Conservation (phyloP, 2,888 invertebrate genomes). For the Andrena praecox region DNA sequence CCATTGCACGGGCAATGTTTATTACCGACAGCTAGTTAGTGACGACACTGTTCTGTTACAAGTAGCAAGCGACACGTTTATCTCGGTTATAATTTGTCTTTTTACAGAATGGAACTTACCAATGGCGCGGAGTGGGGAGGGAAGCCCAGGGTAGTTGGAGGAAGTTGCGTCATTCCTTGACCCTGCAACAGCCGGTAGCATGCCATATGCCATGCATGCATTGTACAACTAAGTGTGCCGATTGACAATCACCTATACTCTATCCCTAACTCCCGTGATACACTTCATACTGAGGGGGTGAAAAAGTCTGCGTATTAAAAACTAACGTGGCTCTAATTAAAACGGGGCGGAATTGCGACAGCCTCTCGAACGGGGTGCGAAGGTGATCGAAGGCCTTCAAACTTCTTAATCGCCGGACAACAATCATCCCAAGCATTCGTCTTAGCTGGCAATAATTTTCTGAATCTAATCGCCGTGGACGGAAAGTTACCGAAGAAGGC, state of each 20-base stretch:
- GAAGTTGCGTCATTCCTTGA: slow-evolving; percentile 85
- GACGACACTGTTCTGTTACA: slow-evolving; percentile 25
- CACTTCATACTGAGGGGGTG: background rate
- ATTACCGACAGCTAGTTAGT: slow-evolving; percentile 17
- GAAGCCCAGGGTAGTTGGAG: slow-evolving; percentile 81
- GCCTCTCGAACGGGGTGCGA: background rate
- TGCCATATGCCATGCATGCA: slow-evolving; percentile 81
- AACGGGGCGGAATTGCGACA: background rate
- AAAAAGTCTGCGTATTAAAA: background rate
- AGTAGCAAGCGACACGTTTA: slow-evolving; percentile 18
- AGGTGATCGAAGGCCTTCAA: slow-evolving; percentile 3
- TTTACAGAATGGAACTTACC: slow-evolving; percentile 77
- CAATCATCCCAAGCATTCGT: no score
- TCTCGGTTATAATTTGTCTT: slow-evolving; percentile 15
- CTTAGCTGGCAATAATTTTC: no score
- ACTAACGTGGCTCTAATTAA: background rate
- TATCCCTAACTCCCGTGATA: slow-evolving; percentile 2
- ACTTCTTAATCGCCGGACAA: no score
- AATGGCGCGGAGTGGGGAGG: slow-evolving; percentile 79
- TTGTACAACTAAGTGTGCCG: slow-evolving; percentile 81
- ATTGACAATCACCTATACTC: slow-evolving; percentile 49
- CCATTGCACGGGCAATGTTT: background rate
- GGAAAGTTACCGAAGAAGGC: background rate
- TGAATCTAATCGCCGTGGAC: no score
- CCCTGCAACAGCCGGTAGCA: slow-evolving; percentile 85